Evolutionary conservation across 2,888 invertebrate genomes (phyloP).

Genomic region (Phragmatobia fuliginosa): DNA sequence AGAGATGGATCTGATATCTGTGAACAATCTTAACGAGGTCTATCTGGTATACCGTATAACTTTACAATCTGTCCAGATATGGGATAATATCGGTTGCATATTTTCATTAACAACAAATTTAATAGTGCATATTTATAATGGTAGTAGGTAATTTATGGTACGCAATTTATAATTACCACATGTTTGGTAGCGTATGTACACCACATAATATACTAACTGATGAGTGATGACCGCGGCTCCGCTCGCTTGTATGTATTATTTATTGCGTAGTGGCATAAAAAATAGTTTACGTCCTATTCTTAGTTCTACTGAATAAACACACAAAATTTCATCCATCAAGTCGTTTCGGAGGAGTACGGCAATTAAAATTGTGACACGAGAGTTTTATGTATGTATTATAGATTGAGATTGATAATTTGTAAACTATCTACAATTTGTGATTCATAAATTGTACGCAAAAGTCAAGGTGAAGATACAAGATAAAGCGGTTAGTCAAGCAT

Average conservation of each 20-base stretch:
- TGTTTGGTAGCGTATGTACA: background rate
- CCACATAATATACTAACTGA: no score
- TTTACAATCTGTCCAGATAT: background rate
- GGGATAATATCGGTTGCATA: background rate
- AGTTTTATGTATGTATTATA: no score
- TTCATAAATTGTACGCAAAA: background rate
- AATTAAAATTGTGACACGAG: no score
- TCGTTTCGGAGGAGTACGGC: no score
- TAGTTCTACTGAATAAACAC: no score
- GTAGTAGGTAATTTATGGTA: background rate
- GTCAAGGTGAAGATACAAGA: background rate
- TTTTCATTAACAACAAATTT: background rate
- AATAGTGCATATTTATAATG: background rate
- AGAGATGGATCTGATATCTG: background rate
- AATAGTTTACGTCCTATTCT: no score
- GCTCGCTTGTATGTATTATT: no score
- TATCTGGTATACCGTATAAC: background rate
- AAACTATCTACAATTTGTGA: background rate
- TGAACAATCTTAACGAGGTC: background rate
- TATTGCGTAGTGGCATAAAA: no score
- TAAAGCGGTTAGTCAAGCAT: background rate
- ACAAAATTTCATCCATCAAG: no score
- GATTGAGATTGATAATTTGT: background rate
- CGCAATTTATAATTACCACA: background rate
- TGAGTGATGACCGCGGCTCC: no score